These are phyloP conservation scores for Nasonovia ribisnigri DNA, from an alignment of 2,888 invertebrate species.

Conservation along the genomic window DNA sequence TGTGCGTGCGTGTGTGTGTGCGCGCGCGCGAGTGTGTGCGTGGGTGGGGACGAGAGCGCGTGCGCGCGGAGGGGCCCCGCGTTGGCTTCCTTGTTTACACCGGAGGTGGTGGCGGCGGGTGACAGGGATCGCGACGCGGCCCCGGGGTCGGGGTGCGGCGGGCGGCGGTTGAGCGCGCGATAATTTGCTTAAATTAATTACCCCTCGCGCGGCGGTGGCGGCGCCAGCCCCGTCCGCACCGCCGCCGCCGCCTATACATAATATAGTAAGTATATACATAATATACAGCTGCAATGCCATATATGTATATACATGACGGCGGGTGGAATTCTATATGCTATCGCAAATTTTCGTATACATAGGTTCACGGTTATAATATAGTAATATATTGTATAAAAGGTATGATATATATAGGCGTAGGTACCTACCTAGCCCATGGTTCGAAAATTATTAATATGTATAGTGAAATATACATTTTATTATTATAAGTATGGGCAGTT, in stretches of 20 bases:
- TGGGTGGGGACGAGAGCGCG: not conserved
- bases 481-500: too few relatives aligned
- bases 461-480: too few relatives aligned
- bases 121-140: not conserved
- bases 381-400: too few relatives aligned
- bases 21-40: not conserved
- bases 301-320: not conserved
- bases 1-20: not conserved
- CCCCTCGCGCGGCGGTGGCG: constrained; percentile 55
- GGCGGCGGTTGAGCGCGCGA: constrained; percentile 63
- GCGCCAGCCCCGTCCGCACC: not conserved
- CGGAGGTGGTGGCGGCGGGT: constrained; percentile 15
- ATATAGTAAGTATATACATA: not conserved
- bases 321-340: not conserved
- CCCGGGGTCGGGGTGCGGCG: not conserved
- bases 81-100: constrained; percentile 64
- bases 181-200: constrained; percentile 65
- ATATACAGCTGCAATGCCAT: not conserved
- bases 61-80: constrained; percentile 19
- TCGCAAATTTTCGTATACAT: not conserved
- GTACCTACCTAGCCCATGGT: not conserved
- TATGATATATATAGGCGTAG: too few relatives aligned
- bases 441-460: not conserved
- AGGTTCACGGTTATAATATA: not conserved
- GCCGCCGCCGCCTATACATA: not conserved